These are phyloP conservation scores for Callimorpha dominula DNA, from an alignment of 2,888 invertebrate species.

Conservation along the genomic window DNA sequence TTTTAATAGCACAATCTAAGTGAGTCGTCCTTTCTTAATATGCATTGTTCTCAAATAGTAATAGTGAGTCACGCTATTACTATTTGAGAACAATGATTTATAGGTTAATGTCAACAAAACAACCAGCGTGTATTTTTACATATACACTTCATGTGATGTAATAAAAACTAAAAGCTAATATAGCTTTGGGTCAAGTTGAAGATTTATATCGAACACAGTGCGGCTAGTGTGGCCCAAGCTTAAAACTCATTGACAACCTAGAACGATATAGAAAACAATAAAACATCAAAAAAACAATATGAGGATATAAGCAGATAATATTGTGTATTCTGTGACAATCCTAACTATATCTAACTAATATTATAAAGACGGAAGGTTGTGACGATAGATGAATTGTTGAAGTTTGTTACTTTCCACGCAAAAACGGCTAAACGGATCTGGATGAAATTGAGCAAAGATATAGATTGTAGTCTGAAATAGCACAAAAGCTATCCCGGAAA, in stretches of 20 bases:
- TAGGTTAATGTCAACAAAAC: conserved; percentile 5
- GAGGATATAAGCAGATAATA: not conserved
- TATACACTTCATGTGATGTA: not conserved
- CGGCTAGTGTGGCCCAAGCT: not conserved
- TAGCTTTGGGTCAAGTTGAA: not conserved
- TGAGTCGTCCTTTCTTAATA: conserved; percentile 5
- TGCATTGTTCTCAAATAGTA: too few species aligned
- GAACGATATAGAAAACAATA: not conserved
- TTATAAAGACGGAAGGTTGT: too few species aligned
- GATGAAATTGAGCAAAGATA: too few species aligned
- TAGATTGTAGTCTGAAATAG: too few species aligned
- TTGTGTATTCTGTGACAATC: not conserved
- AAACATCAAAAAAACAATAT: not conserved
- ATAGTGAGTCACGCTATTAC: conserved; percentile 1
- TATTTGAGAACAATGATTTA: conserved; percentile 12
- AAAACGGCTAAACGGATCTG: too few species aligned
- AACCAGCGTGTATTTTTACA: not conserved
- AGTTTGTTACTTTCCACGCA: too few species aligned
- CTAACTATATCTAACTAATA: too few species aligned
- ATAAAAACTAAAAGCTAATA: too few species aligned
- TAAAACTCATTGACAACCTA: not conserved
- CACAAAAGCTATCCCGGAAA: too few species aligned
- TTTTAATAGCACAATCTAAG: conserved; percentile 7
- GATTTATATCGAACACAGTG: not conserved
- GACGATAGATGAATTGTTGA: too few species aligned